phyloP scores from a whole-genome alignment of 2,888 invertebrate genomes.

The Phyllotreta cruciferae region DNA sequence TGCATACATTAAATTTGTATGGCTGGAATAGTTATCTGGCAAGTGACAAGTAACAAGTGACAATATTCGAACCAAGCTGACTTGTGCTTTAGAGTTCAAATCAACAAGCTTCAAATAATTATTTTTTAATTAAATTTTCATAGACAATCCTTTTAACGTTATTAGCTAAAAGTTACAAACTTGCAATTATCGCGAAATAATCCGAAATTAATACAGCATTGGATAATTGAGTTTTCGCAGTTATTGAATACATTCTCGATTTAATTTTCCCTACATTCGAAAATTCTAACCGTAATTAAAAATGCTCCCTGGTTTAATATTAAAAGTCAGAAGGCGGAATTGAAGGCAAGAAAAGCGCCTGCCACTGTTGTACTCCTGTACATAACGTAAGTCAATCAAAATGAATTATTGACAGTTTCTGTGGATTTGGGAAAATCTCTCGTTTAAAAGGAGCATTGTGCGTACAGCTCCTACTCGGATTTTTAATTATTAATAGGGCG shows the following conservation, averaged over 20 bases:
- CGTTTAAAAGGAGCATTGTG: slow-evolving; percentile 6
- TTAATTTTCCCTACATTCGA: neutral
- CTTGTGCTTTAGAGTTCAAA: too few relatives aligned
- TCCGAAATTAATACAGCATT: too few relatives aligned
- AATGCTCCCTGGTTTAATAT: slow-evolving; percentile 8
- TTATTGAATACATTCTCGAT: neutral
- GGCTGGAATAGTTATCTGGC: too few relatives aligned
- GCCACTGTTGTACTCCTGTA: neutral
- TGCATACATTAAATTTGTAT: too few relatives aligned
- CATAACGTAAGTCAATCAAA: slow-evolving; percentile 10
- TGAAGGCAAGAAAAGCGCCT: slow-evolving; percentile 7
- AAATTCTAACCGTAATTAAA: neutral
- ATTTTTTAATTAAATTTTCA: too few relatives aligned
- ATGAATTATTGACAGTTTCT: slow-evolving; percentile 14
- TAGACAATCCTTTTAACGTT: too few relatives aligned
- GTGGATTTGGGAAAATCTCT: slow-evolving; percentile 7
- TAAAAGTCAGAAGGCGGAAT: slow-evolving; percentile 1
- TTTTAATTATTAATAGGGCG: slow-evolving; percentile 11
- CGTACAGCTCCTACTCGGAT: neutral
- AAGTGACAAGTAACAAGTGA: too few relatives aligned
- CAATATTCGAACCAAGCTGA: too few relatives aligned
- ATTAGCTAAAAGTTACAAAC: too few relatives aligned
- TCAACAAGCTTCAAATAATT: too few relatives aligned
- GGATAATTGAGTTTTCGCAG: too few relatives aligned
- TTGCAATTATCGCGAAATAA: too few relatives aligned